phyloP scores from a whole-genome alignment of 2,797 vertebrate genomes.

The Psittacula echo region DNA sequence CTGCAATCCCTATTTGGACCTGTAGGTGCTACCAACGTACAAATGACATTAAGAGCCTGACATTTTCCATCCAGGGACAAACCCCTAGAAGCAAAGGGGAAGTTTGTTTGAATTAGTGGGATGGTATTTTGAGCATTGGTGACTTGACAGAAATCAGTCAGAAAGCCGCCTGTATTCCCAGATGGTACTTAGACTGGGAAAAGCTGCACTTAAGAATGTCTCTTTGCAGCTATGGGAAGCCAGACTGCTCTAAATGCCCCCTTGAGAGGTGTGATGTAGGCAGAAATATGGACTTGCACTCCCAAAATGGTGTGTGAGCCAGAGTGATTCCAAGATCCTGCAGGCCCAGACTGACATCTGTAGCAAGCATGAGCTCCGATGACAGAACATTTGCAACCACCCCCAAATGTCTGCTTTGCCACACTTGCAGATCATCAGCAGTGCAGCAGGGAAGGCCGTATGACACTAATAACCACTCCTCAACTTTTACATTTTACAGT shows the following conservation, averaged over 20 bases:
- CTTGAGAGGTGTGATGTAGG: background rate
- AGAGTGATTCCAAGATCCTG: background rate
- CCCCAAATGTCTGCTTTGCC: background rate
- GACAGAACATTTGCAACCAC: constrained; percentile 16
- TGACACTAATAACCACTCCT: background rate
- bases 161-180: background rate
- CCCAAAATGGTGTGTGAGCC: constrained; percentile 6
- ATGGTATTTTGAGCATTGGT: background rate
- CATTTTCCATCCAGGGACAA: background rate
- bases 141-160: background rate
- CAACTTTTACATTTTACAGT: background rate
- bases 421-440: background rate
- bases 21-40: constrained; percentile 26
- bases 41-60: background rate
- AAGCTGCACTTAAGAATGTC: background rate
- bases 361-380: background rate
- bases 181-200: background rate
- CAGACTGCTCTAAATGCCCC: background rate
- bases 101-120: background rate
- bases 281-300: background rate
- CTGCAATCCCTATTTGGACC: constrained; percentile 7
- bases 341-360: background rate
- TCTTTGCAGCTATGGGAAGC: background rate
- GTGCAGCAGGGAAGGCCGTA: background rate
- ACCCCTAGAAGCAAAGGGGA: background rate